Percentiles rank a stretch among this genome's conserved stretches.
Evolutionary conservation across 2,888 invertebrate genomes (phyloP).

Genomic region (Tetragonisca angustula): DNA sequence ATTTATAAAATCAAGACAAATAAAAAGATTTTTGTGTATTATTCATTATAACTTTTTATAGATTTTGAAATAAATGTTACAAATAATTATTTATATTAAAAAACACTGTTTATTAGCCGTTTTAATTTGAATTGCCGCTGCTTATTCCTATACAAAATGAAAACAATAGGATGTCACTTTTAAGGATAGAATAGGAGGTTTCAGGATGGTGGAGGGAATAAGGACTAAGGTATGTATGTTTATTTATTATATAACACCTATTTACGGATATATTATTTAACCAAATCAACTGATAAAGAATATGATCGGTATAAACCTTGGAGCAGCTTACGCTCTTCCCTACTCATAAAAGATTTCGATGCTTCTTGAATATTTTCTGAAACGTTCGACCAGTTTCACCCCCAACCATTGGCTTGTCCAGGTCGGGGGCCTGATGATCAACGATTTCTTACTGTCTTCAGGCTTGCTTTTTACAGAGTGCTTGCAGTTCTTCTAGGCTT

Average conservation of each 20-base stretch:
- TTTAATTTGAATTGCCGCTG: conserved; percentile 54
- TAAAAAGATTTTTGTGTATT: background rate
- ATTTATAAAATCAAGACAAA: background rate
- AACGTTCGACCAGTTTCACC: conserved; percentile 76
- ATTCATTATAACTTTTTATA: background rate
- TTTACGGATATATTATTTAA: conserved; percentile 61
- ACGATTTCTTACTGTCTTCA: conserved; percentile 73
- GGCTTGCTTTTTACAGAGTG: conserved; percentile 40
- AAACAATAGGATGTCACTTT: conserved; percentile 57
- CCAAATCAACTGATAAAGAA: conserved; percentile 82
- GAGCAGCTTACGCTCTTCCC: conserved; percentile 76
- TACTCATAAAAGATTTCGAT: conserved; percentile 74
- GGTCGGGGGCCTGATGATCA: conserved; percentile 77
- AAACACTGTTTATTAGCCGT: conserved; percentile 61
- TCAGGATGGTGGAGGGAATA: conserved; percentile 81
- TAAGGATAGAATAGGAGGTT: conserved; percentile 71
- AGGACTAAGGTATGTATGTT: conserved; percentile 63
- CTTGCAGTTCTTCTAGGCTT: conserved; percentile 77
- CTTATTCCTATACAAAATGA: conserved; percentile 63
- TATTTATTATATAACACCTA: conserved; percentile 69
- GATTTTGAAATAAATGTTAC: background rate
- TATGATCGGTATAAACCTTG: conserved; percentile 81
- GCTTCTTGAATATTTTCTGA: conserved; percentile 76
- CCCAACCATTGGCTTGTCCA: conserved; percentile 76
- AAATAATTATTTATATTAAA: conserved; percentile 43